These are phyloP conservation scores for Adelphocoris suturalis DNA, from an alignment of 2,888 invertebrate species.

Conservation along the genomic window DNA sequence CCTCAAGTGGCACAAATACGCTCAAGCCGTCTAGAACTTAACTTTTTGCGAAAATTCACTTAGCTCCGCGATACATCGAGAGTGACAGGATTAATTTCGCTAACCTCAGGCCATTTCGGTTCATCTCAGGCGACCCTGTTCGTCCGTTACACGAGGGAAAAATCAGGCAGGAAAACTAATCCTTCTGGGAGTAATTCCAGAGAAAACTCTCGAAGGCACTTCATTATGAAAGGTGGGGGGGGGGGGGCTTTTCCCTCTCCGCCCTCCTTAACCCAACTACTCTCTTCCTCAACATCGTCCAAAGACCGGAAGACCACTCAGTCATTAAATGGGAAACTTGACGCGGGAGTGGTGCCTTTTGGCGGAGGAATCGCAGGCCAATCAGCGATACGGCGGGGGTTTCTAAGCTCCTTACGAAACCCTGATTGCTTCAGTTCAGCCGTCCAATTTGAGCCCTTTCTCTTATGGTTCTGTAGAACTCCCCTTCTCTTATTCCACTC, in stretches of 20 bases:
- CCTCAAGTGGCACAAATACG: too few relatives aligned
- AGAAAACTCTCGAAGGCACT: constrained; percentile 53
- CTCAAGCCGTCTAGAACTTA: too few relatives aligned
- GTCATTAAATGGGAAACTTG: constrained; percentile 61
- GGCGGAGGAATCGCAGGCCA: constrained; percentile 59
- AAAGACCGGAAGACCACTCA: constrained; percentile 52
- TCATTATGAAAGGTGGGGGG: too few relatives aligned
- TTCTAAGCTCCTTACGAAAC: constrained; percentile 68
- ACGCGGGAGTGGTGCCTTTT: neutral
- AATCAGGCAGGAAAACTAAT: constrained; percentile 24
- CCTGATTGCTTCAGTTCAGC: constrained; percentile 70
- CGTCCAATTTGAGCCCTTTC: constrained; percentile 62
- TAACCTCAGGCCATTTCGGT: too few relatives aligned
- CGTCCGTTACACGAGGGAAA: too few relatives aligned
- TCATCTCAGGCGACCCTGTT: too few relatives aligned
- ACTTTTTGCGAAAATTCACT: too few relatives aligned
- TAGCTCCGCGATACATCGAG: too few relatives aligned
- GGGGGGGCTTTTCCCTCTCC: neutral
- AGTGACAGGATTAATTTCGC: too few relatives aligned
- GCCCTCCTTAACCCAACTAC: too few relatives aligned
- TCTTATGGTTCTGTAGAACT: neutral
- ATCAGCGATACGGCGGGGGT: constrained; percentile 63
- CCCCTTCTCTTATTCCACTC: neutral
- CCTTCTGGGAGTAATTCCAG: constrained; percentile 21
- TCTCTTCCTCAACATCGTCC: too few relatives aligned